Conservation (phyloP, 2,888 invertebrate genomes). For the Podotricha telesiphe region DNA sequence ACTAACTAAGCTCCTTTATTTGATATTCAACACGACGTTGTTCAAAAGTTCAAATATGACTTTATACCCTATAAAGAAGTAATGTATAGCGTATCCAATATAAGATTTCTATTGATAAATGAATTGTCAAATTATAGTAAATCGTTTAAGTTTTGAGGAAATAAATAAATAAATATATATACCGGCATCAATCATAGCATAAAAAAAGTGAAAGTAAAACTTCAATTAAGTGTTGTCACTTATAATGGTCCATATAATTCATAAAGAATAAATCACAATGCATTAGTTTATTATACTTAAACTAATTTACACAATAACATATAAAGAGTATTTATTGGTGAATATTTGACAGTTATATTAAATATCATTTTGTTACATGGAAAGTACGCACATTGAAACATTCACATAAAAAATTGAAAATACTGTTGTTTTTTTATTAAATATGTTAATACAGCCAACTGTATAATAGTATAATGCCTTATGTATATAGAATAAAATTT, state of each 20-base stretch:
- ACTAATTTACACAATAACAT: constrained; percentile 61
- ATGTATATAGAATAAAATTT: constrained; percentile 14
- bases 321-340: constrained; percentile 66
- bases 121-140: too few species aligned
- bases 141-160: too few species aligned
- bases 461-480: background rate
- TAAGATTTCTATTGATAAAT: too few species aligned
- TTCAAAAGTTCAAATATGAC: too few species aligned
- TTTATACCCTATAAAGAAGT: too few species aligned
- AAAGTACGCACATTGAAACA: constrained; percentile 41
- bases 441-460: constrained; percentile 22
- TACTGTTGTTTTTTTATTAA: constrained; percentile 36
- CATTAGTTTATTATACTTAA: constrained; percentile 63
- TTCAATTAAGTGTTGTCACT: constrained; percentile 54
- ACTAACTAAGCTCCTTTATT: too few species aligned
- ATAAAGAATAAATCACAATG: constrained; percentile 80
- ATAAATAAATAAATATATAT: too few species aligned
- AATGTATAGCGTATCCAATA: too few species aligned
- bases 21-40: too few species aligned
- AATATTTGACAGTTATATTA: constrained; percentile 47
- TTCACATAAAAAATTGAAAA: constrained; percentile 41
- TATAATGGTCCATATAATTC: constrained; percentile 81
- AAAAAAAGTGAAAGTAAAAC: constrained; percentile 48
- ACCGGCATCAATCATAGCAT: too few species aligned
- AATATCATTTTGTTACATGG: constrained; percentile 50